Evolutionary conservation across 1,140 invertebrate species (phyloP), one percentile per base, ranked within the genome.

Genomic region (Anastrepha obliqua): DNA sequence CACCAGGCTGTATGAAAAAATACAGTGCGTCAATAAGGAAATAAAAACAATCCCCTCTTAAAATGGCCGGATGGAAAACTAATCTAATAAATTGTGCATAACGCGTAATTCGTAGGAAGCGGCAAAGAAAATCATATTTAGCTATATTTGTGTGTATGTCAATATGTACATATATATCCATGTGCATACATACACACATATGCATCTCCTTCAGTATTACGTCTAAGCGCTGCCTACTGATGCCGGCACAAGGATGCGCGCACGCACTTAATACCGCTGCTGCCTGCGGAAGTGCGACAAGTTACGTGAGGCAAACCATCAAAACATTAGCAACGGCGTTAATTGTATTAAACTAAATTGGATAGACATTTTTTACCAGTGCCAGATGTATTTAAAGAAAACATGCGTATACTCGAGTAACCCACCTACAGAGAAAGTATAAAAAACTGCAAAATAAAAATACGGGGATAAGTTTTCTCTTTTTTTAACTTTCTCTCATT

Each of bases 321-420:
- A 81, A 55, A 20, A 55, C 74, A 81, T 81, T 81, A 81, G 47
- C n/a, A 55, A 55, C 7, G 47, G 17, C 74, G 74, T 55, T 81
- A 81, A 81, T 81, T 81, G 74, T 9, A 58, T 81, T 81, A 81
- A n/a, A 29, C 5, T 81, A 8, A 2, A 58, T 81, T 29, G 3
- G 47, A 20, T 29, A 39, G n/a, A 67, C 44, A 55, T 55, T 51
- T 51, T 20, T 20, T 29, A 62, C 29, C 29, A 29, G 29, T 29
- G 29, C 29, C 29, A 29, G 29, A 29, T 29, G 29, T 29, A 29
- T 29, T 1, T 29, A 29, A 29, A 29, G 29, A 29, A 29, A 29
- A 29, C 29, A 29, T 29, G 29, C 29, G 29, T 29, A 29, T 29
- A 29, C 29, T 29, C 29, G 29, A 29, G 29, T 29, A 29, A 29